phyloP scores from a whole-genome alignment of 2,797 vertebrate genomes.

The Melopsittacus undulatus region DNA sequence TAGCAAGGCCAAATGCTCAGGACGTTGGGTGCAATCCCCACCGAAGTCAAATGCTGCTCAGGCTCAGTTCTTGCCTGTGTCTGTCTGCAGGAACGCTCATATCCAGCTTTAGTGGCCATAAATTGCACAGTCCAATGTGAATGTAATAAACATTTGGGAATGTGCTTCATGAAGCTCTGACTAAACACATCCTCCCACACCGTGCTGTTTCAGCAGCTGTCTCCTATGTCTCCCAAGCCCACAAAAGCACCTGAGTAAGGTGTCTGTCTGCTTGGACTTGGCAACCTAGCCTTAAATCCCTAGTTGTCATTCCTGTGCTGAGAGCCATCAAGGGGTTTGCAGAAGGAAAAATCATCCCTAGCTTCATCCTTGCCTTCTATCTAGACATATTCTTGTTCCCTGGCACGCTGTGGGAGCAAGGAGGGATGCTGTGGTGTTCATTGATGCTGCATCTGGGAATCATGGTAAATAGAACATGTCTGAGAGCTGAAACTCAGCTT shows the following conservation, averaged over 20 bases:
- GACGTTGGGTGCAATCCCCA: not conserved
- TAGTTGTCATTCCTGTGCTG: conserved; percentile 19
- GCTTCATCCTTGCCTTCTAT: conserved; percentile 9
- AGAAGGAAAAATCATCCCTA: conserved; percentile 13
- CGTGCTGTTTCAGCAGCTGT: not conserved
- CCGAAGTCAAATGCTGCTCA: not conserved
- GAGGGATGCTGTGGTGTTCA: not conserved
- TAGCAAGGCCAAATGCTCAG: not conserved
- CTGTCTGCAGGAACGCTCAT: not conserved
- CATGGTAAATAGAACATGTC: conserved; percentile 6
- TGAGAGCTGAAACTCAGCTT: conserved; percentile 27
- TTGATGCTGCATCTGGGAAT: not conserved
- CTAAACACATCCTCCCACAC: not conserved
- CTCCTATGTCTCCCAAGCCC: not conserved
- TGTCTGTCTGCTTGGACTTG: not conserved
- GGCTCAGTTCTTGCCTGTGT: accelerated
- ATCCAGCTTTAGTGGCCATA: not conserved
- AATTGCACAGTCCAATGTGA: not conserved
- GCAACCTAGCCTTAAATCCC: conserved; percentile 7
- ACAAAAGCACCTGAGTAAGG: conserved; percentile 8
- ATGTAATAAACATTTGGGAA: conserved; percentile 11
- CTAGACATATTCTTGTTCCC: not conserved
- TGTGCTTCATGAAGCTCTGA: not conserved
- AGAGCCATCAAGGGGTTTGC: conserved; percentile 20
- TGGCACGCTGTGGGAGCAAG: not conserved